Percentiles rank a stretch among this genome's conserved stretches.
These are phyloP conservation scores for Jordanella pulchra DNA, from an alignment of 2,797 vertebrate species.

Conservation along the genomic window DNA sequence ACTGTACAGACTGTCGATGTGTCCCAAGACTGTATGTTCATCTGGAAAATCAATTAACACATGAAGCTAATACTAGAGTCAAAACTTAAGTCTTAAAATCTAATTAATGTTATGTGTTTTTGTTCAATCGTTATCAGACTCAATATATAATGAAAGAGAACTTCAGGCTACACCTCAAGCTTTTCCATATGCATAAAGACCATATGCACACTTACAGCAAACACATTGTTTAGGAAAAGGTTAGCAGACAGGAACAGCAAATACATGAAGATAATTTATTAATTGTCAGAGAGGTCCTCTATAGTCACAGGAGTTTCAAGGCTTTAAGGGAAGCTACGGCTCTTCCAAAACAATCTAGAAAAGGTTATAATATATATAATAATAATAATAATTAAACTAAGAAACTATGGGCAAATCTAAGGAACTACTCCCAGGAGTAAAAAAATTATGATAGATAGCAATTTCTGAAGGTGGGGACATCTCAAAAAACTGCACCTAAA, in stretches of 20 bases:
- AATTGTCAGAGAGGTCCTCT: background rate
- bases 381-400: background rate
- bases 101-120: too few species aligned
- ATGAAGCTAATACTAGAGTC: too few species aligned
- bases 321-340: background rate
- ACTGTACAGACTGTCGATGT: too few species aligned
- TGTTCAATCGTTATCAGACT: too few species aligned
- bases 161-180: too few species aligned
- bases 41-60: too few species aligned
- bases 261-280: background rate
- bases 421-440: background rate
- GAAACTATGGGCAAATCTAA: background rate
- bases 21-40: too few species aligned
- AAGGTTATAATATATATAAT: too few species aligned
- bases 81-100: too few species aligned
- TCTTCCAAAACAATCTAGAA: background rate
- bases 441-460: background rate
- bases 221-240: background rate
- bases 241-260: too few species aligned
- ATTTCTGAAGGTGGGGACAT: background rate
- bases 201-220: background rate
- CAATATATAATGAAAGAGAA: too few species aligned
- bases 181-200: too few species aligned
- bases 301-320: background rate
- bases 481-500: background rate